Conservation (phyloP, 1,140 invertebrate species). For the Thereuonema tuberculata region DNA sequence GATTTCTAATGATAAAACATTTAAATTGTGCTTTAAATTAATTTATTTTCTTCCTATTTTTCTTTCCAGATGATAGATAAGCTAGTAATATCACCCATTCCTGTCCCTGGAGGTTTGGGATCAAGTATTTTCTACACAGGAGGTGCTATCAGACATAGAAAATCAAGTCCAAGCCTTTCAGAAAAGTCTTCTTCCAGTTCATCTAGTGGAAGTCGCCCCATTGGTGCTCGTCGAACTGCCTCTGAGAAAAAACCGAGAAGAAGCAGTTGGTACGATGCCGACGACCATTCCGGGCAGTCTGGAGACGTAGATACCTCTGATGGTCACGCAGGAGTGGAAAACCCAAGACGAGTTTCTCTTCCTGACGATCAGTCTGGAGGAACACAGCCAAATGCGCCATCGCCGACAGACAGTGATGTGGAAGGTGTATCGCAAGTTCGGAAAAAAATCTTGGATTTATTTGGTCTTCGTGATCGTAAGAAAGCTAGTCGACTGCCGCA, state of each 20-base stretch:
- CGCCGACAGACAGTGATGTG: background rate
- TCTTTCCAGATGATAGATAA: background rate
- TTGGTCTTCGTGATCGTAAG: background rate
- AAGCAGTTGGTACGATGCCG: conserved; percentile 17
- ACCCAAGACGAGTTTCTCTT: background rate
- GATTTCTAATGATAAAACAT: too few species aligned
- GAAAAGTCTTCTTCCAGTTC: conserved; percentile 11
- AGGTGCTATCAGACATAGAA: background rate
- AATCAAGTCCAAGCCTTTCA: conserved; percentile 13
- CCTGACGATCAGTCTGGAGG: background rate
- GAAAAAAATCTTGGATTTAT: background rate
- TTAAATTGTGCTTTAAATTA: too few species aligned
- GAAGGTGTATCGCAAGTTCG: background rate
- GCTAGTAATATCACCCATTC: background rate
- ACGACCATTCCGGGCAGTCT: conserved; percentile 10
- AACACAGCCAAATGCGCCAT: too few species aligned
- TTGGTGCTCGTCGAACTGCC: background rate
- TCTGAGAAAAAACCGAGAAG: conserved; percentile 6
- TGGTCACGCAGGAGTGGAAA: background rate
- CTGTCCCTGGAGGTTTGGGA: background rate
- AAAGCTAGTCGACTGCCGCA: background rate
- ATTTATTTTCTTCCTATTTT: too few species aligned
- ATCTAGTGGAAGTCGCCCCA: background rate
- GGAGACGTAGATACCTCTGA: conserved; percentile 9
- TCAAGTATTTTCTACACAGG: background rate